A percentile compares a stretch with the other conserved stretches of the same genome.
Evolutionary conservation across 2,797 vertebrate genomes (phyloP).

Genomic region (Chaenodraco wilsoni): DNA sequence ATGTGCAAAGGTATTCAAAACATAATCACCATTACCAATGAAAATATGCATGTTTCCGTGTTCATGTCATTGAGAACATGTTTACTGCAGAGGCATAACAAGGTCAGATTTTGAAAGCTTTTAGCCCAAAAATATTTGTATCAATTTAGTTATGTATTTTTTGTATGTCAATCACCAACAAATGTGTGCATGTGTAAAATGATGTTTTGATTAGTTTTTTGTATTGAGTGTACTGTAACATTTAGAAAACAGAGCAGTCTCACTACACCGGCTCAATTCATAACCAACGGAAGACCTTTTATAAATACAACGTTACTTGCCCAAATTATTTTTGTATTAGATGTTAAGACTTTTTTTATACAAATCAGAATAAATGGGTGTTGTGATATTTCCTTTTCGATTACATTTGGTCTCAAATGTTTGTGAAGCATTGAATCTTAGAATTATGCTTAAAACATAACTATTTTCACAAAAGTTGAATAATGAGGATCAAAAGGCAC

Average conservation of each 20-base stretch:
- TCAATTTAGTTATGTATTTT: neutral
- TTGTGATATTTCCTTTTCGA: no score
- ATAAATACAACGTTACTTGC: no score
- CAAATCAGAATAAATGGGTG: no score
- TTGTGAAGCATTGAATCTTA: neutral
- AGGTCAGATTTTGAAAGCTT: neutral
- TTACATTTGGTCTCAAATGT: no score
- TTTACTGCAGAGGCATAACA: neutral
- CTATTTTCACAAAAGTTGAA: neutral
- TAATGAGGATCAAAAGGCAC: neutral
- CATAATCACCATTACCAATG: neutral
- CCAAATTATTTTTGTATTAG: no score
- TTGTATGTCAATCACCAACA: neutral
- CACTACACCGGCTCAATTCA: no score
- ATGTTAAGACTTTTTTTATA: no score
- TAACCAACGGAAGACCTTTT: no score
- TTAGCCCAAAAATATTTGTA: neutral
- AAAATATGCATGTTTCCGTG: neutral
- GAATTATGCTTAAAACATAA: neutral
- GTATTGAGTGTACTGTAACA: neutral
- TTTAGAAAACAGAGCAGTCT: neutral
- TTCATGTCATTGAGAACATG: neutral
- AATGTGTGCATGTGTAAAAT: neutral
- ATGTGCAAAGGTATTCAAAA: slow-evolving; percentile 5
- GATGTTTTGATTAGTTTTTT: neutral